phyloP scores from a whole-genome alignment of 2,888 invertebrate species.

The Acleris sparsana region DNA sequence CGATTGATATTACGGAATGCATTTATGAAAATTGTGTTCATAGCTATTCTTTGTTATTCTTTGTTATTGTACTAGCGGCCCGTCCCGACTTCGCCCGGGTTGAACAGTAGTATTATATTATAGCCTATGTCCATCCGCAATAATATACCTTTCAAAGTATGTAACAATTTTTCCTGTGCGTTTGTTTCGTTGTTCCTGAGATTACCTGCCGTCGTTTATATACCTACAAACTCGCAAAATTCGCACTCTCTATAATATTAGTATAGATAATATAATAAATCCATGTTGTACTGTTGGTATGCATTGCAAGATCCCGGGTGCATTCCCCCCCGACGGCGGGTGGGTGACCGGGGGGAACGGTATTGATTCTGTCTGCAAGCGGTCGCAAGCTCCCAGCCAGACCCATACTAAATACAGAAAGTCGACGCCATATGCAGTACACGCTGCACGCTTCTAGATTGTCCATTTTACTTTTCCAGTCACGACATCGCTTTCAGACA shows the following conservation, averaged over 20 bases:
- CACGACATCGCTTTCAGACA: conserved; percentile 61
- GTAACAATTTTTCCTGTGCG: too few species aligned
- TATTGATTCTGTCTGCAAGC: conserved; percentile 78
- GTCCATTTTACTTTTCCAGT: conserved; percentile 58
- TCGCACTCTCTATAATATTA: neutral
- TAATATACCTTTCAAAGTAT: too few species aligned
- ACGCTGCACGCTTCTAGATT: conserved; percentile 45
- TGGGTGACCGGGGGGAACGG: conserved; percentile 53
- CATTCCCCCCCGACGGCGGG: conserved; percentile 54
- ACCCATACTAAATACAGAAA: conserved; percentile 66
- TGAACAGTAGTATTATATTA: too few species aligned
- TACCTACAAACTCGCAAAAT: too few species aligned
- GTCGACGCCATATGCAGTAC: conserved; percentile 54
- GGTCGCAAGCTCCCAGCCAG: conserved; percentile 28
- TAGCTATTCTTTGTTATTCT: too few species aligned
- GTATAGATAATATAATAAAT: conserved; percentile 13
- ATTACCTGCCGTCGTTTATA: too few species aligned
- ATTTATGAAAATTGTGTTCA: too few species aligned
- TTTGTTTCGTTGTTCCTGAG: too few species aligned
- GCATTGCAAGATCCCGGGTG: conserved; percentile 50
- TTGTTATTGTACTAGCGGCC: too few species aligned
- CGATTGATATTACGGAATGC: too few species aligned
- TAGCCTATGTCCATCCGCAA: too few species aligned
- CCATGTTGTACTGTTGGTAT: conserved; percentile 18
- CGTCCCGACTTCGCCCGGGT: too few species aligned